Base-by-base conservation (phyloP, 2,797 vertebrate genomes). In the Cossypha dichroa region DNA sequence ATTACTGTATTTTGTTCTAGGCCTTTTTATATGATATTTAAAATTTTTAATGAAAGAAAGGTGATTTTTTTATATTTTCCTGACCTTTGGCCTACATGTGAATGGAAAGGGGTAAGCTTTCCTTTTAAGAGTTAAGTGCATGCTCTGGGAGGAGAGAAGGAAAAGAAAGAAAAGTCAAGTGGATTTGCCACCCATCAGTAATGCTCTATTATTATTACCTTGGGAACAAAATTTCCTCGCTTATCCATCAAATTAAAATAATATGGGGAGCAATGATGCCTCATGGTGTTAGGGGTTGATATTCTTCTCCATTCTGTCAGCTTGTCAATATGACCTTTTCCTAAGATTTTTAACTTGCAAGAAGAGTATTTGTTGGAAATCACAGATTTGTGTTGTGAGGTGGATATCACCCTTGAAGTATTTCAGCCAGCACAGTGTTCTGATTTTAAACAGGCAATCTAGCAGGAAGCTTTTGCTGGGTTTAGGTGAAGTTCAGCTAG, bases 31-130 rank as follows among this genome's bases (percentile, higher is more conserved):
- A 62, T 86, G 33, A 46, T 36, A 46, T 90, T 83, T 85, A 52
- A 88, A 78, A 79, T 56, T 86, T 68, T 93, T 94, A 72, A 70
- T 90, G 68, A 69, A 94, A 77, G 33, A 72, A 69, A 78, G 62
- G 63, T 81, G 5, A 16, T 33, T 52, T 69, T 72, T 72, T 67
- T 59, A 5, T 45, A 22, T 85, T 81, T 93, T 83, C 29, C 73
- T 86, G 66, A 88, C 54, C 36, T 66, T 91, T 76, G 87, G 40
- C 43, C 81, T 93, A 41, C 36, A 46, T 94, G 36, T 78, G 55
- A 63, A 41, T 34, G 33, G 59, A 46, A 38, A 51, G 34, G n/a
- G n/a, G 33, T 69, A 76, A 33, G 43, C 55, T 84, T 82, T 75
- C 46, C 62, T 63, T 78, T 73, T 5, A 38, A 72, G 28, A 40